Conservation (phyloP, 1,140 invertebrate species). For the Aphaenogaster floridana region DNA sequence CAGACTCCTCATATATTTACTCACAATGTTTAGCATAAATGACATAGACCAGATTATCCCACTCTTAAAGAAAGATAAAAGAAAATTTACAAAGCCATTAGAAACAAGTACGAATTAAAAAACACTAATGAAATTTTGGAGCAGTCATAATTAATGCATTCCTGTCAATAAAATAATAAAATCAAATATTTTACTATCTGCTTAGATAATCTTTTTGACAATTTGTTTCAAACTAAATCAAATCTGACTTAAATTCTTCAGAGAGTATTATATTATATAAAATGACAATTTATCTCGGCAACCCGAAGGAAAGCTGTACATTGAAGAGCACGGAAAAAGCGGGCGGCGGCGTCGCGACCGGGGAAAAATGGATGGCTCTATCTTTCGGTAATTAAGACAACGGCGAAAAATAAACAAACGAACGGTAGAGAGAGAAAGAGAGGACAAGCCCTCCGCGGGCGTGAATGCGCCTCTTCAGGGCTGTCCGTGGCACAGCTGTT, state of each 20-base stretch:
- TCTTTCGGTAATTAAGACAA: slow-evolving; percentile 85
- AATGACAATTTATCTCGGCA: slow-evolving; percentile 9
- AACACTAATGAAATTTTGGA: neutral
- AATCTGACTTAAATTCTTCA: neutral
- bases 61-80: neutral
- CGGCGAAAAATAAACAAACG: slow-evolving; percentile 80
- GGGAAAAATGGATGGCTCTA: slow-evolving; percentile 83
- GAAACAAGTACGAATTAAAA: neutral
- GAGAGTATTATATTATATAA: slow-evolving; percentile 5
- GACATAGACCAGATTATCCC: neutral
- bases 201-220: neutral
- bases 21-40: neutral
- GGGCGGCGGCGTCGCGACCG: slow-evolving; percentile 61
- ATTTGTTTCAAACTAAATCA: neutral
- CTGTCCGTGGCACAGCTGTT: slow-evolving; percentile 78
- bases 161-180: neutral
- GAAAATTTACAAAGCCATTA: neutral
- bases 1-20: neutral
- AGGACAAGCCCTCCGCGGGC: slow-evolving; percentile 52
- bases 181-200: neutral
- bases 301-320: slow-evolving; percentile 7
- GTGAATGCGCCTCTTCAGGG: slow-evolving; percentile 37
- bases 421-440: slow-evolving; percentile 41
- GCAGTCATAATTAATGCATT: neutral
- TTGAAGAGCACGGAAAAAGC: slow-evolving; percentile 43